Base-by-base conservation (phyloP, 2,888 invertebrate genomes). In the Orthosia cruda region DNA sequence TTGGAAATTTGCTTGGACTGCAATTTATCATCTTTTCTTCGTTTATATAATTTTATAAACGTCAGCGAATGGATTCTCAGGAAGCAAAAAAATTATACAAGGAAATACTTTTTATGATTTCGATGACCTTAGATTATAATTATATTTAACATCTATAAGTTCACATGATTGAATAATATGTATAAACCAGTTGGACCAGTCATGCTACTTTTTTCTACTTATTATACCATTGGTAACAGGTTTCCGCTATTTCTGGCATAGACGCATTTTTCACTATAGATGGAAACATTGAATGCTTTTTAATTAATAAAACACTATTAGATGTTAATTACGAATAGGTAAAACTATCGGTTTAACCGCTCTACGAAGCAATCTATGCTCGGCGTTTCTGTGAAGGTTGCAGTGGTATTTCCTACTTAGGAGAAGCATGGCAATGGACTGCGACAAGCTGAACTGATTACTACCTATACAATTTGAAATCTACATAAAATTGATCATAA, bases 81-180 rank as follows among this genome's bases (percentile, higher is more conserved):
- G 40, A 18, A 23, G 18, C 2, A 65, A 58, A 16, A 7, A 52
- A 3, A 3, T 2, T 12, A 20, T 18, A 40, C 40, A 23, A 62
- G 40, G 18, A 66, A 45, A 64, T 18, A 26, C 64, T 64, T n/a
- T 26, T 67, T 67, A 65, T n/a, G 16, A 47, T 26, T 66, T 64
- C 18, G 15, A 26, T 23, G 26, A 11, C 12, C 32, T 32, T 12
- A 20, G 5, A 40, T 40, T 40, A 57, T 40, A 32, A 16, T n/a
- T 32, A 20, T 20, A 58, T 16, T 3, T 57, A 40, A 40, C 40
- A 40, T 40, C 40, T 40, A 54, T 20, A 54, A 54, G 20, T 52
- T 52, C 12, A 23, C n/a, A 47, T n/a, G 12, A 67, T 26, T 64
- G 7, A 26, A 15, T 67, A 18, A 15, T n/a, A 12, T n/a, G n/a